phyloP scores from a whole-genome alignment of 92 coral and sea anemone genomes.

The Paragorgia papillata region DNA sequence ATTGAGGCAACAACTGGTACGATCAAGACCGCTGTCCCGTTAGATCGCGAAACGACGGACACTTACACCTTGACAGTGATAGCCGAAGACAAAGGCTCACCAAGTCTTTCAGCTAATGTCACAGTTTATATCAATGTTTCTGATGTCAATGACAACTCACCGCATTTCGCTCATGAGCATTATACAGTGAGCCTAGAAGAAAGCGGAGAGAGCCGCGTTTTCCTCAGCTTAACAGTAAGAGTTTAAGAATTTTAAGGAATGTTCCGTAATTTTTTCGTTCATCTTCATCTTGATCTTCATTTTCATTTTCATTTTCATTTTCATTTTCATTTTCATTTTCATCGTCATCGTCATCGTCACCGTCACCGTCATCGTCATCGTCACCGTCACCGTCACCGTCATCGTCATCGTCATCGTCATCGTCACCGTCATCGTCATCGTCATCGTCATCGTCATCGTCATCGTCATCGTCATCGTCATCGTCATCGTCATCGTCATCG shows the following conservation, averaged over 20 bases:
- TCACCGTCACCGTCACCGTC: no score
- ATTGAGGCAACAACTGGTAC: conserved; percentile 73
- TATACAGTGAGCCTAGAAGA: conserved; percentile 76
- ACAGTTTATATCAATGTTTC: conserved; percentile 74
- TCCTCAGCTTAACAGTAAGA: conserved; percentile 74
- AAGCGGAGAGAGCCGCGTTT: conserved; percentile 59
- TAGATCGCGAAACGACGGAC: conserved; percentile 82
- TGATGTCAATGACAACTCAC: conserved; percentile 91
- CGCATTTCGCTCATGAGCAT: conserved; percentile 78
- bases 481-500: no score
- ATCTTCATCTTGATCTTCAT: neutral
- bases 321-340: no score
- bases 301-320: no score
- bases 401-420: no score
- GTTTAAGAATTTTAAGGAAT: no score
- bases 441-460: no score
- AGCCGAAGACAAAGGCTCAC: conserved; percentile 66
- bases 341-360: no score
- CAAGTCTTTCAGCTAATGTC: conserved; percentile 63
- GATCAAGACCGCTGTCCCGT: conserved; percentile 74
- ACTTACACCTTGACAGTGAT: conserved; percentile 66
- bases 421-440: no score
- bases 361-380: no score
- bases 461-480: no score
- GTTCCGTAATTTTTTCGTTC: no score